Base-by-base conservation (phyloP, 1,140 invertebrate genomes). In the Steinernema feltiae region DNA sequence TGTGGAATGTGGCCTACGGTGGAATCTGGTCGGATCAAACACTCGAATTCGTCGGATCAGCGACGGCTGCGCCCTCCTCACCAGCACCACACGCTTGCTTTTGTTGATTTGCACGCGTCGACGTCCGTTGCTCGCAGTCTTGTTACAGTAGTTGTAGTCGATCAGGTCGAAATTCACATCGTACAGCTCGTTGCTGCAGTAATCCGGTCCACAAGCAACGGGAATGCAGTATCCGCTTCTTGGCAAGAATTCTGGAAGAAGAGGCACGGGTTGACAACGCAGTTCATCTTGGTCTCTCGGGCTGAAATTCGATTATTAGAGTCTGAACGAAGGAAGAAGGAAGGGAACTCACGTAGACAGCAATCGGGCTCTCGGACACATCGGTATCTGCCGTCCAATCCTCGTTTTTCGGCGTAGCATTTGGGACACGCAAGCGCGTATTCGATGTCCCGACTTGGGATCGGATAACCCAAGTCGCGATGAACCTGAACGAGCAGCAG, bases 91-190 rank as follows among this genome's bases (percentile, higher is more conserved):
- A 7, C 24, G 53, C 24, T 63, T 63, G 53, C 53, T 63, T 63
- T 63, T 63, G 53, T 63, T 63, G 24, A 15, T 12, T 3, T 17
- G 12, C 15, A 63, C 24, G 15, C 53, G 53, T 63, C 3, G 15
- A 15, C 24, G 7, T 3, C 7, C 15, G 7, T 3, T 27, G 24
- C 24, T 27, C 24, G 53, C 7, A 15, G 53, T 63, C 53, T 63
- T 63, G 53, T 63, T 63, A 63, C 53, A 63, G 53, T 63, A 63
- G 53, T 63, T 63, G 53, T 15, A 63, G 53, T 63, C 53, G 53
- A 63, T 63, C 7, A 63, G 53, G 53, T 63, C 53, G 24, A n/a
- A 63, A 63, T 63, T 63, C 15, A 27, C 15, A 21, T 63, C 53
- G 24, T 63, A 63, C 24, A 63, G 53, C 53, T 63, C 53, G 24